Base-by-base conservation (phyloP, 1,140 invertebrate genomes). In the Bacillus rossius region DNA sequence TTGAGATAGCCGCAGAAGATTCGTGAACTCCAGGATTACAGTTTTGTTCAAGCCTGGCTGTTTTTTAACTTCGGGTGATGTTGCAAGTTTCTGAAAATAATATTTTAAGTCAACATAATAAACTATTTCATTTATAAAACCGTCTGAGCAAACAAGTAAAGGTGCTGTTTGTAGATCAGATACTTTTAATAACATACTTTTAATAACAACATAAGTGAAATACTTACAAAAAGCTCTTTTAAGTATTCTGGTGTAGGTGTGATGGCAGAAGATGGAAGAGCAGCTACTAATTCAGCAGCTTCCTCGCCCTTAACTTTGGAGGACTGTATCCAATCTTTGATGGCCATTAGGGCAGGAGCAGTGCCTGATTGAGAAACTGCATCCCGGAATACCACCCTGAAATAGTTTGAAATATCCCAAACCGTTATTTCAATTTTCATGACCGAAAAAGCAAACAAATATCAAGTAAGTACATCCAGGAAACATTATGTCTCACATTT, bases 161-260 rank as follows among this genome's bases (percentile, higher is more conserved):
- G n/a, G n/a, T n/a, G n/a, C n/a, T n/a, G n/a, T n/a, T n/a, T n/a
- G n/a, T n/a, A n/a, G n/a, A n/a, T n/a, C n/a, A n/a, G n/a, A n/a
- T n/a, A n/a, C n/a, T n/a, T n/a, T n/a, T n/a, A n/a, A n/a, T n/a
- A n/a, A n/a, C n/a, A n/a, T n/a, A n/a, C n/a, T n/a, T n/a, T n/a
- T n/a, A n/a, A n/a, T n/a, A n/a, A n/a, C n/a, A n/a, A n/a, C n/a
- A n/a, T n/a, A n/a, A n/a, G n/a, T n/a, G 10, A 7, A 10, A n/a
- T 53, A 55, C 76, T 76, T 68, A 77, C 76, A 23, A 76, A 77
- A 70, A 84, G 83, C 5, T 77, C 65, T 22, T 70, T 70, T 70
- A 88, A 74, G 47, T 84, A 80, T 64, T 85, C 78, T 40, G 75
- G 68, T 1, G 85, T 87, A n/a, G 86, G 87, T 38, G 78, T 75